Evolutionary conservation across 1,140 invertebrate species (phyloP), one percentile per base, ranked within the genome.

Genomic region (Caenorhabditis inopinata): DNA sequence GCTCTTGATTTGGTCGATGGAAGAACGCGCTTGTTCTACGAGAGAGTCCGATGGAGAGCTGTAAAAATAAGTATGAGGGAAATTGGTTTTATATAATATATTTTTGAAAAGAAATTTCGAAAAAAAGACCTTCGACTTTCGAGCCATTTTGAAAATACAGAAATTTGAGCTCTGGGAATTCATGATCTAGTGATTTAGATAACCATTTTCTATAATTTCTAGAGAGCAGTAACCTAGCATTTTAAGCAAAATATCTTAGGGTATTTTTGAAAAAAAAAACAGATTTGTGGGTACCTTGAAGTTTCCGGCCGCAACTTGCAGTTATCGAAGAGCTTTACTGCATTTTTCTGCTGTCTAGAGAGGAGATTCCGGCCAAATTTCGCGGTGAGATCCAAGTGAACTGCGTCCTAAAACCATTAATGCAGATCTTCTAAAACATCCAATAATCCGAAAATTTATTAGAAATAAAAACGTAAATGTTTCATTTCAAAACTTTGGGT

Each of bases 341-440:
- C 68, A 38, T 85, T 84, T 27, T 80, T 78, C 48, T 83, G 78
- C 27, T 85, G 85, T 3, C 84, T 42, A 2, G 85, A 75, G 23
- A 62, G 5, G 16, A 84, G 51, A 38, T 51, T 58, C 35, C 73
- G 23, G 23, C 84, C 18, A 35, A 73, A 78, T 79, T 85, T 85
- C 14, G 81, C 29, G 11, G 83, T 76, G 5, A 85, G 47, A 51
- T 85, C 84, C 38, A 82, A 18, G 53, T 85, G 84, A 32, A 85
- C 78, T 0, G 84, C 83, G 45, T 85, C 84, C 84, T 85, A 32
- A 35, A 84, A 62, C 16, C 4, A 73, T 18, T 35, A 46, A 25
- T 7, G 25, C 27, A 27, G 68, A 32, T 23, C n/a, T 53, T 21
- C 1, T 0, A 53, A 9, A 53, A 9, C n/a, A 9, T 53, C 25